Base-by-base conservation (phyloP, 2,888 invertebrate genomes). In the Leptopterna dolabrata region DNA sequence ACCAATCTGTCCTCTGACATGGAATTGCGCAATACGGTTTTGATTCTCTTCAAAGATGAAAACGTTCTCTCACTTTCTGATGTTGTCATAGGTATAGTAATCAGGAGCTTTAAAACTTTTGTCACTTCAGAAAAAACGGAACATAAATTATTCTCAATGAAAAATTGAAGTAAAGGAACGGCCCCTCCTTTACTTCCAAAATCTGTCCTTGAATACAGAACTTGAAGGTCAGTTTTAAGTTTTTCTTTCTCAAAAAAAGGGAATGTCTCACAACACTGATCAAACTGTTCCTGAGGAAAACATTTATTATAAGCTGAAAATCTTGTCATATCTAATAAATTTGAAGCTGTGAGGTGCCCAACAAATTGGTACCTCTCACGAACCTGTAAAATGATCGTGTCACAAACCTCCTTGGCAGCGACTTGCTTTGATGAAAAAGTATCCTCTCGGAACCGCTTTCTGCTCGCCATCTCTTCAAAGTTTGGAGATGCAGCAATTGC, bases 121-220 rank as follows among this genome's bases (percentile, higher is more conserved):
- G n/a, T n/a, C 71, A 27, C n/a, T n/a, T n/a, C 71, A 19, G 71
- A 71, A n/a, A 71, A 71, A 71, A 71, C 71, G 27, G 71, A 71
- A 1, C 24, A 71, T 30, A 71, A 71, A 71, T 71, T 71, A 71
- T 71, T 71, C 30, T 71, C 6, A 71, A 71, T 71, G 27, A 71
- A 71, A 71, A 71, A 2, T 71, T 71, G 71, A 71, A 71, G 71
- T 71, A 71, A 71, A 71, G 71, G 30, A 71, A 71, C 6, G 1
- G 11, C 71, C 13, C 24, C 71, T 14, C 16, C 24, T 71, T 71
- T 71, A 71, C 30, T 55, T 55, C 63, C 63, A 55, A 55, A 55
- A 55, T 55, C 63, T 24, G 63, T 55, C 24, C 63, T 55, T 19
- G 63, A 55, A 55, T 55, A 55, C n/a, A 55, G 24, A 19, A 55